A percentile compares a stretch with the other conserved stretches of the same genome.
phyloP scores from a whole-genome alignment of 2,113 vertebrate species.

The Vulpes lagopus region DNA sequence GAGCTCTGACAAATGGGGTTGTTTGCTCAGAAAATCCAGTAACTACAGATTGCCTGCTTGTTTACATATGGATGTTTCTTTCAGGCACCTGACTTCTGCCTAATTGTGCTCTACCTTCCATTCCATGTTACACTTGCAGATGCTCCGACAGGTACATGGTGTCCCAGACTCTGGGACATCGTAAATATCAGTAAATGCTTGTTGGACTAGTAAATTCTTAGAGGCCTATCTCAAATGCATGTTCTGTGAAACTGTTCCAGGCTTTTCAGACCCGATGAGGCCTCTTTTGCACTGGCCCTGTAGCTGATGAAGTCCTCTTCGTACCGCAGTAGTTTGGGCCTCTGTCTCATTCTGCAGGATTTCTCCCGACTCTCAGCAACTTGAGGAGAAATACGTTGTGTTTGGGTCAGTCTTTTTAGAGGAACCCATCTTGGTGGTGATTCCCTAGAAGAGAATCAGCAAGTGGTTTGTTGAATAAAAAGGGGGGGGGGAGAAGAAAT shows the following conservation, averaged over 20 bases:
- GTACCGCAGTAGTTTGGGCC: fast-evolving
- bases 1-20: neutral
- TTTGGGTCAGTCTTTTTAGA: neutral
- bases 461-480: neutral
- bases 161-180: neutral
- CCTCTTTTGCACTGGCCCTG: neutral
- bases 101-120: neutral
- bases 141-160: neutral
- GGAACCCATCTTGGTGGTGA: fast-evolving
- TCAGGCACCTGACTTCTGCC: neutral
- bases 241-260: neutral
- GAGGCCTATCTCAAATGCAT: neutral
- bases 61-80: neutral
- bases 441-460: neutral
- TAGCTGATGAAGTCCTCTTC: neutral
- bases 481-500: neutral
- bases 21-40: neutral
- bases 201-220: neutral
- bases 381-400: neutral
- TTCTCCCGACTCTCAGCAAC: neutral
- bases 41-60: neutral
- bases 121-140: neutral
- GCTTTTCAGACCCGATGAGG: neutral
- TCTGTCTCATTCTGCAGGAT: neutral
- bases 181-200: neutral